phyloP scores from a whole-genome alignment of 1,140 invertebrate genomes.

The Drosophila setifemur region DNA sequence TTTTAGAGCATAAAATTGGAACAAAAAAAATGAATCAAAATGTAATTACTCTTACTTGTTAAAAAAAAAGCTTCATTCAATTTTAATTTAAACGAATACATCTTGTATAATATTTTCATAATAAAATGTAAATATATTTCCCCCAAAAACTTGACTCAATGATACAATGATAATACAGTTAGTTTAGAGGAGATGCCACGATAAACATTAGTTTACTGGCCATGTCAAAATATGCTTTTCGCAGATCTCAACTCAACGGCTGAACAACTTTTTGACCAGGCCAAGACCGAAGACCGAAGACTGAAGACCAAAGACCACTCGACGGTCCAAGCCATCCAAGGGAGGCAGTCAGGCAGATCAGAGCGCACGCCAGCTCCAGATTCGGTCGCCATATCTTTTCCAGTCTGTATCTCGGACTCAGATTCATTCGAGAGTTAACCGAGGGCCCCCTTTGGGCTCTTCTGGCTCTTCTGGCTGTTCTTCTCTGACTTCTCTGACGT shows the following conservation, averaged over 20 bases:
- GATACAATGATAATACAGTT: not conserved
- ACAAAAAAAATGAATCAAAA: too few relatives aligned
- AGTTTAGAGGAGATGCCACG: not conserved
- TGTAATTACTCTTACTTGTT: too few relatives aligned
- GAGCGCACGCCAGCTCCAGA: conserved; percentile 67
- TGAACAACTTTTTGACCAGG: conserved; percentile 56
- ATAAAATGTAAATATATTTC: too few relatives aligned
- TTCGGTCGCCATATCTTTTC: not conserved
- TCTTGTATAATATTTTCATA: too few relatives aligned
- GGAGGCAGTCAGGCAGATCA: conserved; percentile 74
- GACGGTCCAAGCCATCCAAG: conserved; percentile 43
- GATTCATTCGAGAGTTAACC: conserved; percentile 6
- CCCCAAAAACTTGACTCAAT: not conserved
- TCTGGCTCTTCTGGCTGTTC: too few relatives aligned
- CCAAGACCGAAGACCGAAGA: conserved; percentile 13
- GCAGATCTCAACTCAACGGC: conserved; percentile 28
- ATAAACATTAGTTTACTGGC: conserved; percentile 3
- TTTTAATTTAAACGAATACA: too few relatives aligned
- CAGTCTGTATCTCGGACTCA: conserved; percentile 7
- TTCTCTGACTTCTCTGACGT: too few relatives aligned
- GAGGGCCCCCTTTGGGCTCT: not conserved
- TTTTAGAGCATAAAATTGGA: too few relatives aligned
- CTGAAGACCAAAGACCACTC: not conserved
- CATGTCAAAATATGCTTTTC: conserved; percentile 42
- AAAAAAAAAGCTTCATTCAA: too few relatives aligned